Percentiles rank a stretch among this genome's conserved stretches.
phyloP scores from a whole-genome alignment of 2,113 vertebrate species.

The Odobenus rosmarus region DNA sequence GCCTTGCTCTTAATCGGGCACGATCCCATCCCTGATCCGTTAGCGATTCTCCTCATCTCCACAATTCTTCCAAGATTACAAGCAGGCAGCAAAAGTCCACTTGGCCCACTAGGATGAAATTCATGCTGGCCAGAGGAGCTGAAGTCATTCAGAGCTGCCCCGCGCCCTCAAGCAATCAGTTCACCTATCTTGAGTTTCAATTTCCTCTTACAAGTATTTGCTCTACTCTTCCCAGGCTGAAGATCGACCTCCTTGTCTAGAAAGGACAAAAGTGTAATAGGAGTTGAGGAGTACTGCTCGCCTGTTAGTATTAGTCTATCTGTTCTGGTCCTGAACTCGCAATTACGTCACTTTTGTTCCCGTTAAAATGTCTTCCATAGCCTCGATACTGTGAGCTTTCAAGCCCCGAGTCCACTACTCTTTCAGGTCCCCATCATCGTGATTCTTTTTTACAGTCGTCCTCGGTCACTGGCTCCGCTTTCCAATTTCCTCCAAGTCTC shows the following conservation, averaged over 20 bases:
- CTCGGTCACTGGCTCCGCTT: not conserved
- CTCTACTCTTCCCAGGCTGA: conserved; percentile 31
- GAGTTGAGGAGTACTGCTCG: conserved; percentile 9
- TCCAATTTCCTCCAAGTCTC: not conserved
- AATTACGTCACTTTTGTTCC: not conserved
- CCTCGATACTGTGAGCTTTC: not conserved
- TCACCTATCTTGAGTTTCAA: conserved; percentile 76
- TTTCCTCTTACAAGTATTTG: conserved; percentile 78
- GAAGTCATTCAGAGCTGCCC: conserved; percentile 46
- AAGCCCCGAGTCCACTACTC: not conserved
- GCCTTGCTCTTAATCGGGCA: not conserved
- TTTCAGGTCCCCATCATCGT: not conserved
- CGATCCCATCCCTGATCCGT: not conserved
- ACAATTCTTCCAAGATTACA: not conserved
- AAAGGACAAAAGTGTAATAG: conserved; percentile 54
- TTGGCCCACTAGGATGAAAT: not conserved
- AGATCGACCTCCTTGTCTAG: conserved; percentile 58
- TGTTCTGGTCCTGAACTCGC: not conserved
- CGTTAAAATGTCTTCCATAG: not conserved
- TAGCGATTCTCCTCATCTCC: not conserved
- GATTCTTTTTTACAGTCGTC: not conserved
- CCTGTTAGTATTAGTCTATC: conserved; percentile 43
- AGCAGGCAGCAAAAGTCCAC: not conserved
- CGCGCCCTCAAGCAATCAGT: conserved; percentile 37
- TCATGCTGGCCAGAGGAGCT: conserved; percentile 36